These are phyloP conservation scores for Herpailurus yagouaroundi DNA, from an alignment of 2,113 vertebrate species.

Conservation along the genomic window DNA sequence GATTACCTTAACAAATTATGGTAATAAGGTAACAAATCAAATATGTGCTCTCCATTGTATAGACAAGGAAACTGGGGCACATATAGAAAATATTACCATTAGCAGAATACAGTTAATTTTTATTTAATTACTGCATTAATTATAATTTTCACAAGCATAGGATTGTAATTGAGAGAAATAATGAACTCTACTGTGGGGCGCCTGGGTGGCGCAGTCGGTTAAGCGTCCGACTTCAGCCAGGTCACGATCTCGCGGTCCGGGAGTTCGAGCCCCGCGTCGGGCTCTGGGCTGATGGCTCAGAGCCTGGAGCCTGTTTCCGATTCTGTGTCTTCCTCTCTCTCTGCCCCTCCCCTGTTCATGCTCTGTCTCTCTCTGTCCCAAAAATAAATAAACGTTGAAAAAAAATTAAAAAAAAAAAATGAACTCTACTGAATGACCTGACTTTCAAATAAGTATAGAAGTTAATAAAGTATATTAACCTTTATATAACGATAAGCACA, in stretches of 20 bases:
- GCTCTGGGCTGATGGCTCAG: no score
- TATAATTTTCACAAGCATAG: constrained; percentile 15
- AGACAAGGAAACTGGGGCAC: background rate
- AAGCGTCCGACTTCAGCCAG: no score
- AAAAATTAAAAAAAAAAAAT: no score
- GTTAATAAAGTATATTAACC: background rate
- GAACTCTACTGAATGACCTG: background rate
- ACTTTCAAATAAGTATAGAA: constrained; percentile 1
- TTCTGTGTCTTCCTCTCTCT: no score
- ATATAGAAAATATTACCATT: background rate
- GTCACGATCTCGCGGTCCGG: no score
- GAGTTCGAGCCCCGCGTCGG: no score
- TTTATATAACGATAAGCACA: background rate
- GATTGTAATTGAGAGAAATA: constrained; percentile 18
- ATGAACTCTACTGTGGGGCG: background rate
- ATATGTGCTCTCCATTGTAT: background rate
- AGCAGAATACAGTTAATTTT: constrained; percentile 24
- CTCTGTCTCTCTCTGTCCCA: no score
- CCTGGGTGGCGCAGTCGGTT: no score
- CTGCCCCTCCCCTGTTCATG: no score
- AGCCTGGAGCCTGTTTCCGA: no score
- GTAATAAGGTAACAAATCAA: background rate
- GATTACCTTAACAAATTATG: background rate
- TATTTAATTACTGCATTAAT: background rate
- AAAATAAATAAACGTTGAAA: no score